Evolutionary conservation across 2,888 invertebrate species (phyloP), one percentile per base, ranked within the genome.

Genomic region (Meloe dianella): DNA sequence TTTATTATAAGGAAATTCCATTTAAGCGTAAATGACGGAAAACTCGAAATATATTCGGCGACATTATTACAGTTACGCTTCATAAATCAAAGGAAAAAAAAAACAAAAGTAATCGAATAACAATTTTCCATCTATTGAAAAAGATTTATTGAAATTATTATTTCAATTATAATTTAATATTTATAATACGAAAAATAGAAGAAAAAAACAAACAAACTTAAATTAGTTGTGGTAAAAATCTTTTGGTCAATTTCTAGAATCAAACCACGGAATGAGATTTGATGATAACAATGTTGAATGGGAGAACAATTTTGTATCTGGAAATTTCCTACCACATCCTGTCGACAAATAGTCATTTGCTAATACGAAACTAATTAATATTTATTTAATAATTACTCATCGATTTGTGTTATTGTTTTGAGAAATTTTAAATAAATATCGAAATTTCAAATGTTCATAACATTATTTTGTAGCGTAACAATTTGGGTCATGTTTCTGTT

Each of bases 1-100:
- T 74, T 72, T 79, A 80, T 81, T 79, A 80, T 77, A 78, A 79
- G 75, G 74, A 80, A 80, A 79, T 78, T 76, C 76, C 78, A 75
- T 77, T 80, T 75, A 75, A 73, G 76, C 70, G 74, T 75, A 79
- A 81, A 80, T 79, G 80, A 79, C 74, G 78, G 77, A 79, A 78
- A 79, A 76, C 75, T 75, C 73, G 69, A 76, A 72, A 72, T 71
- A 70, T 69, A 67, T 69, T 69, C 68, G 69, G 75, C 72, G 73
- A 75, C 72, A 74, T 74, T 72, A 54, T 54, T 54, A 54, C 71
- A 74, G 76, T 75, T 74, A 67, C 74, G 65, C 73, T 65, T 67
- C 68, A 75, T 77, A 77, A 74, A 71, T 76, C 75, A 74, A 71
- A 54, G 4, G 4, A 35, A 35, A 12, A 35, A 41, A 41, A n/a